Conservation (phyloP, 2,888 invertebrate species). For the Malthinus flaveolus region DNA sequence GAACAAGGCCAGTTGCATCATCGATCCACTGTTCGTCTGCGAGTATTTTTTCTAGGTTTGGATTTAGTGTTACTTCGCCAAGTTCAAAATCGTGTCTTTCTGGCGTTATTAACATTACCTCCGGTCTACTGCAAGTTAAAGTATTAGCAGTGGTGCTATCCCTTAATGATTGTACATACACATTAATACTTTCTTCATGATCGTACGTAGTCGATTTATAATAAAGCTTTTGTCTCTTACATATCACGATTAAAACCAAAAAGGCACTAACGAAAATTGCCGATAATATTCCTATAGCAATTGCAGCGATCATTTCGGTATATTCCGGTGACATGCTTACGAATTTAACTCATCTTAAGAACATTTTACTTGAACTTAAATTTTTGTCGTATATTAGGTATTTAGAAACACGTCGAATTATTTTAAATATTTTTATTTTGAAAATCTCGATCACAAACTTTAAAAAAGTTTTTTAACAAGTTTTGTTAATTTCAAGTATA, state of each 20-base stretch:
- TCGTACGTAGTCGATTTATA: conserved; percentile 44
- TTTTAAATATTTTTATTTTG: too few relatives aligned
- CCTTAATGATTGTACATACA: conserved; percentile 5
- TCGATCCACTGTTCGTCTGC: conserved; percentile 70
- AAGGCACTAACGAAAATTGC: conserved; percentile 71
- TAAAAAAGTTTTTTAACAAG: too few relatives aligned
- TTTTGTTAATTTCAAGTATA: too few relatives aligned
- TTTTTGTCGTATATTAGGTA: too few relatives aligned
- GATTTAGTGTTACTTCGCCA: conserved; percentile 60
- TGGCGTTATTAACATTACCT: conserved; percentile 58
- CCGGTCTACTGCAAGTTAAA: conserved; percentile 51
- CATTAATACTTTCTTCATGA: conserved; percentile 41
- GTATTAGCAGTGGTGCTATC: too few relatives aligned
- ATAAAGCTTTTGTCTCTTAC: conserved; percentile 59
- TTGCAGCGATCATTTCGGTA: conserved; percentile 70
- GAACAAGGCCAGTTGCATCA: conserved; percentile 71
- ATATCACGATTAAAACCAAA: conserved; percentile 65
- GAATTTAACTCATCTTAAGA: too few relatives aligned
- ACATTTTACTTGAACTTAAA: too few relatives aligned
- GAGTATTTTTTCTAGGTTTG: conserved; percentile 63
- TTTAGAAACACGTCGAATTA: too few relatives aligned
- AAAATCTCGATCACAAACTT: too few relatives aligned
- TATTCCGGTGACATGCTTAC: conserved; percentile 51
- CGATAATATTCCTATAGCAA: conserved; percentile 68
- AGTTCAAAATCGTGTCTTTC: conserved; percentile 58